Evolutionary conservation across 2,888 invertebrate species (phyloP), one percentile per base, ranked within the genome.

Genomic region (Digitonthophagus gazella): DNA sequence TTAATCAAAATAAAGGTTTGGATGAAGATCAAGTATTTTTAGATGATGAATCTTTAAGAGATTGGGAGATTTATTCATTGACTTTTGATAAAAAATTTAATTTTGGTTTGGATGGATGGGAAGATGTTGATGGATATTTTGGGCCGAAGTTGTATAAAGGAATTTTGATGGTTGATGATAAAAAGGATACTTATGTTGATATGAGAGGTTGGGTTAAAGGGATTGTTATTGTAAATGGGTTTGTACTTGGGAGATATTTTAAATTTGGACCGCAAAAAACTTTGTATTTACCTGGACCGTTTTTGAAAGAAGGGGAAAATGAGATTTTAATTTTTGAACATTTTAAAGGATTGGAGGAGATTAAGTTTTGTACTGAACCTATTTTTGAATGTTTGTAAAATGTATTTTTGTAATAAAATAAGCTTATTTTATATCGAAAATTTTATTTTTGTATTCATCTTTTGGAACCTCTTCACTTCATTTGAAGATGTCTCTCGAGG

Each of bases 171-270:
- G 74, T 84, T 0, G 79, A 78, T 0, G 75, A 81, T n/a, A 85
- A 89, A 0, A 79, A 84, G 16, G 93, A 93, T 76, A 93, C 93
- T 0, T 93, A 88, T 78, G 77, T 94, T 18, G 89, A 91, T 75
- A 87, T 91, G 70, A 85, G 85, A 58, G 88, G 88, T 11, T 96
- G 95, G 95, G 88, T 88, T 67, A 95, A 94, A 85, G 95, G 95
- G 1, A 86, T 91, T 67, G 88, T 91, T 0, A 91, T 92, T 81
- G 83, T 96, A 0, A 96, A 96, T 78, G 93, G 92, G 0, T 87
- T 91, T 76, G 93, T 95, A 79, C 84, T 96, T 16, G 95, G 95
- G 0, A 86, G 95, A 58, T 95, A 95, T 81, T 94, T 93, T 90
- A 89, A 90, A 0, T 77, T 86, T 1, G 95, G 96, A 0, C 96